These are phyloP conservation scores for Steatornis caripensis DNA, from an alignment of 2,113 vertebrate genomes.

Conservation along the genomic window DNA sequence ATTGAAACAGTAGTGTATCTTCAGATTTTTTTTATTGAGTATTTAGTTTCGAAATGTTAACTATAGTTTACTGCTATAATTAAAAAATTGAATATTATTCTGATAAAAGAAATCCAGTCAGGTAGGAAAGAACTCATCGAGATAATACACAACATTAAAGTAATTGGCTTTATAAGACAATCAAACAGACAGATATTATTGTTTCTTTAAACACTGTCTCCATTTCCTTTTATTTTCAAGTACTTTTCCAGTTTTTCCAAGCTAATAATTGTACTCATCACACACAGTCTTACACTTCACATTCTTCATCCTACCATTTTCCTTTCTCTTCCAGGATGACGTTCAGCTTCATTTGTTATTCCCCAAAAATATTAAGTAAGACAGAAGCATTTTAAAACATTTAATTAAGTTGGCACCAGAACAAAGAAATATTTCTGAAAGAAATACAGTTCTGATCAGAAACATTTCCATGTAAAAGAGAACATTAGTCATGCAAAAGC, in stretches of 20 bases:
- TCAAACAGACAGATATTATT: background rate
- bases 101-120: background rate
- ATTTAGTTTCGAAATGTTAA: background rate
- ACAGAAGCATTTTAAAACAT: background rate
- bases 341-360: background rate
- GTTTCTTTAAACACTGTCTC: background rate
- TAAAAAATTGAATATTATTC: background rate
- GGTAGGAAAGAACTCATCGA: background rate
- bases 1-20: background rate
- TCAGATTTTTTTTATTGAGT: background rate
- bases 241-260: background rate
- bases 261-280: background rate
- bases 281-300: background rate
- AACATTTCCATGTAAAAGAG: conserved; percentile 10
- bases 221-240: background rate
- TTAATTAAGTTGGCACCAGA: conserved; percentile 18
- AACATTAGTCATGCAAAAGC: conserved; percentile 29
- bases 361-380: background rate
- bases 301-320: background rate
- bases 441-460: conserved; percentile 11
- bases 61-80: background rate
- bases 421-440: conserved; percentile 35
- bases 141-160: background rate
- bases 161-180: background rate
- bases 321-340: background rate